Base-by-base conservation (phyloP, 1,140 invertebrate species). In the Galendromus occidentalis region DNA sequence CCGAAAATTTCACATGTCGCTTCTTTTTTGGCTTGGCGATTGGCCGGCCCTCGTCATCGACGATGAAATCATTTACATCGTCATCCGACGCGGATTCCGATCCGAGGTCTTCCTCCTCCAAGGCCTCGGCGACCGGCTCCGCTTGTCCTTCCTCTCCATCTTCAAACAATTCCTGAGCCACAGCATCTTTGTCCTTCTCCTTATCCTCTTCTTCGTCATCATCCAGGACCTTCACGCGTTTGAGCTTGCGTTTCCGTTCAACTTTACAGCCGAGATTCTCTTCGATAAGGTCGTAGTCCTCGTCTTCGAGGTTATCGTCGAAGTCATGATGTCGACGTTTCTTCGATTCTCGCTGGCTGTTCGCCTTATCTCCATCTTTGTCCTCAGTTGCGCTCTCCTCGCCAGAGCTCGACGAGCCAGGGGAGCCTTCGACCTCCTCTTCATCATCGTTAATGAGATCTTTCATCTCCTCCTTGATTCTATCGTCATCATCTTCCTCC, bases 241-340 rank as follows among this genome's bases (percentile, higher is more conserved):
- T 91, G 68, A 91, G 91, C 68, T 86, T 84, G 81, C 91, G 90
- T 84, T 89, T 72, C 72, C 86, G 73, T 81, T 84, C 84, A 67
- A 97, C 85, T 83, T 95, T 93, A 14, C 92, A 86, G 68, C 94
- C 95, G 69, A 96, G 82, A 82, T 99, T 98, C 76, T 98, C 95
- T 74, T 98, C 92, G 70, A 99, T 84, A 7, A 99, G n/a, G 79
- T 97, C 94, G 75, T 93, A 94, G 81, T 98, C 94, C 73, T 98
- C 94, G 75, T 98, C 94, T 76, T 95, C 91, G 0, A 98, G 77
- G 59, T 90, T 81, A 76, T 96, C 92, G 76, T 92, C 88, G n/a
- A n/a, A n/a, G n/a, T n/a, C n/a, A n/a, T n/a, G n/a, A n/a, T n/a
- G n/a, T n/a, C n/a, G n/a, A n/a, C n/a, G n/a, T n/a, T n/a, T n/a